Base-by-base conservation (phyloP, 1,140 invertebrate species). In the Caerostris darwini region DNA sequence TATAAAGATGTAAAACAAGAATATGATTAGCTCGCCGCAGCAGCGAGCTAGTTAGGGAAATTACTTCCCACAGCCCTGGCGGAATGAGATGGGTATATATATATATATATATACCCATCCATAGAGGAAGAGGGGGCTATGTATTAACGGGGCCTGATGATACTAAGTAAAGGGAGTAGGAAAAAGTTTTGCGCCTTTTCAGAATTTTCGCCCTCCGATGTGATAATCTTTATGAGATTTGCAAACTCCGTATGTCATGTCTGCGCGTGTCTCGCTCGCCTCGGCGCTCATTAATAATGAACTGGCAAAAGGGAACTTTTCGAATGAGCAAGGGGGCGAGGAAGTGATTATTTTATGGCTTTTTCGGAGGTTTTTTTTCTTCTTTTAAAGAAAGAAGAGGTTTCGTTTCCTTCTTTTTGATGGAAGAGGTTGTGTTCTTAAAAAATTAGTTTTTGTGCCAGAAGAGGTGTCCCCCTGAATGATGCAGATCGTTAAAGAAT, bases 1-100 rank as follows among this genome's bases (percentile, higher is more conserved):
- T 89, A 88, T 92, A 92, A 92, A 92, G 91, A 92, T 94, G 92
- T 94, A 94, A 94, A 94, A 94, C 92, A 94, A 94, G 92, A 94
- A 88, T 94, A 94, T 94, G 92, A 94, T 94, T 94, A 94, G 92
- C 61, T 61, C 82, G 54, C 85, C 77, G 17, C 81, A 77, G 19
- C 50, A 10, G 82, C 81, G 90, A 81, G 82, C 91, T 92, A 92
- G 91, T 92, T 92, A 92, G 82, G 92, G 92, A 89, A 94, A 94
- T 94, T 94, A 89, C 92, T 81, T 92, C 86, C 50, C 86, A 53
- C 83, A 77, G 61, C 61, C 54, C 14, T 8, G 7, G 71, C 34
- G 88, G 50, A 53, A 69, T 77, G 56, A 93, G 83, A 87, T 71
- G 59, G 53, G 53, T 58, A 34, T 81, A 58, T 92, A 77, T 77